Base-by-base conservation (phyloP, 2,797 vertebrate genomes). In the Neostethus bicornis region DNA sequence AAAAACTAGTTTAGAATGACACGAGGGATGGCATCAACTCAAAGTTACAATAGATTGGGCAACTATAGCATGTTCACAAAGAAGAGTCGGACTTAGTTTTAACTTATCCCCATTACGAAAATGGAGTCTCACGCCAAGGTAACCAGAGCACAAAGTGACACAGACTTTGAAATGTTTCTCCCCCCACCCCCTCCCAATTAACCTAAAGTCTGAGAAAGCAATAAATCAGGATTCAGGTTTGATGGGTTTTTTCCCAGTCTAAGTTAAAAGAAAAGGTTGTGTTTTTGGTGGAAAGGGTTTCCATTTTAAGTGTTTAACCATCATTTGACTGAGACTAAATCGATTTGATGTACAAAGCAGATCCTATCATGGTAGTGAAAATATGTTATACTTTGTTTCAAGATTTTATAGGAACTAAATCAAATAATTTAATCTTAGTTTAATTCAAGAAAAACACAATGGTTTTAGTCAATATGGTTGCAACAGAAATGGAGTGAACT, bases 1-100 rank as follows among this genome's bases (percentile, higher is more conserved):
- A 59, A 65, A 46, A 31, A 61, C 21, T 44, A 26, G 7, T 51
- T 66, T 46, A 60, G 74, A 57, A 60, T 61, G 63, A 80, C 2
- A 24, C 45, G 37, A 59, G 41, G 26, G 47, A 41, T 29, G 34
- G 35, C 46, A 53, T 29, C 23, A 56, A 57, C 35, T 45, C 11
- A 51, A 47, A 61, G 34, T 70, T 50, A 41, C 29, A 49, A 25
- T 53, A 26, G 53, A 23, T 9, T 11, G 8, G 13, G 42, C 32
- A 16, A 35, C 16, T 38, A 32, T 16, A 46, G n/a, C 23, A 41
- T 34, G 13, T 13, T 5, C 4, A 17, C 42, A 45, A n/a, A 23
- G 26, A 31, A 21, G 4, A 11, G 24, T 31, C 16, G 39, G 14
- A 5, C 19, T 31, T 1, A 45, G 28, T 7, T 37, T 52, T 11